Base-by-base conservation (phyloP, 2,113 vertebrate genomes). In the Prunella himalayana region DNA sequence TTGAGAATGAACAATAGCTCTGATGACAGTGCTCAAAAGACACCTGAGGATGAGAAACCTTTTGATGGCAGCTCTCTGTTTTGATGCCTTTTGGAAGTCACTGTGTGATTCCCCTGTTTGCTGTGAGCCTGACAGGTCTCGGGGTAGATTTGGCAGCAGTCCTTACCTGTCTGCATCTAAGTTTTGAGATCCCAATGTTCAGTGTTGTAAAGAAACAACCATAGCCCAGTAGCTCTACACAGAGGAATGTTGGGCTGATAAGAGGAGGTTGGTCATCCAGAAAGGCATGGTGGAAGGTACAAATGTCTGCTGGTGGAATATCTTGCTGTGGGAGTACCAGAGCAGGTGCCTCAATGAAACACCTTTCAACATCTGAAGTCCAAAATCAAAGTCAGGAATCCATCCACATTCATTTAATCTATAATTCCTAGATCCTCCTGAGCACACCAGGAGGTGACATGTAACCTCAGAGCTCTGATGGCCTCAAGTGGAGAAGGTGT, bases 401-500 rank as follows among this genome's bases (percentile, higher is more conserved):
- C 72, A 64, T 83, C 60, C 30, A 28, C 28, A 5, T 75, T 71
- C 12, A 50, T 84, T 84, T 94, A 6, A 81, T 86, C 64, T 93
- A 0, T 76, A 83, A 84, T 90, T 93, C 56, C 69, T 71, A 69
- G 59, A 78, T 63, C 68, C 79, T 95, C 80, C 86, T 70, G 90
- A 82, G 88, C 76, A 57, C 15, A 0, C 76, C 1, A 4, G 92
- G 94, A 86, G 64, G 83, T 81, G 39, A 53, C 60, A 28, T 93
- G 90, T 86, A 94, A 66, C 80, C 88, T 96, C 76, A 88, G 76
- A 93, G 69, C 44, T 88, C 64, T 86, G 82, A 83, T 61, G 72
- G 92, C 50, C 37, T 94, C 90, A 49, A 72, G 88, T 86, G 60
- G 92, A 94, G 92, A 86, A 94, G 93, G 84, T 96, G 93, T 97